Conservation (phyloP, 2,797 vertebrate genomes). For the Hafferia zeledoni region DNA sequence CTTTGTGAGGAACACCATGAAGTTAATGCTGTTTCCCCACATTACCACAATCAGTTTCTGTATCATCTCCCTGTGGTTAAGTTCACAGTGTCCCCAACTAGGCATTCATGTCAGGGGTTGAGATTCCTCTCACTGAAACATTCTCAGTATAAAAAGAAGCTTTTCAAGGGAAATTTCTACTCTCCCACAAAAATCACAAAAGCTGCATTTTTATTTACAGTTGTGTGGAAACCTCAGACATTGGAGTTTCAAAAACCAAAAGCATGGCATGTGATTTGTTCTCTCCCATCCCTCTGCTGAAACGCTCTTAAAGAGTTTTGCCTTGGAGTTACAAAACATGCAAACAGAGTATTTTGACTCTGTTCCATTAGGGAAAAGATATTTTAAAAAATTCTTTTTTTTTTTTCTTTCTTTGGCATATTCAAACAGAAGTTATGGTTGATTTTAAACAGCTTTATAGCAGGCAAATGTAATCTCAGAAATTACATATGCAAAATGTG, state of each 20-base stretch:
- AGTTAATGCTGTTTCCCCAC: background rate
- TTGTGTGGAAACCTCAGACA: background rate
- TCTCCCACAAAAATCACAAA: background rate
- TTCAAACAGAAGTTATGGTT: background rate
- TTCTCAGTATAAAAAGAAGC: background rate
- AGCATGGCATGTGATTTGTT: background rate
- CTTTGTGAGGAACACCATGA: background rate
- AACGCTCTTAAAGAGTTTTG: background rate
- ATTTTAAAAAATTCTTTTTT: background rate
- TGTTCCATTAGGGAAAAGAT: background rate
- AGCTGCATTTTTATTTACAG: background rate
- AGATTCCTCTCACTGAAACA: background rate
- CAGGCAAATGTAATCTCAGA: background rate
- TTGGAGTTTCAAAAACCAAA: background rate
- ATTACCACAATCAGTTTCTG: background rate
- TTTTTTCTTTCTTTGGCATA: background rate
- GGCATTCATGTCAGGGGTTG: background rate
- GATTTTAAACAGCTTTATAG: background rate
- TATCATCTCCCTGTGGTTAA: background rate
- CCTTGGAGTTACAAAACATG: conserved; percentile 51
- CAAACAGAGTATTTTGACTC: background rate
- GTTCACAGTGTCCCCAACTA: background rate
- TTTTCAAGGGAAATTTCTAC: background rate
- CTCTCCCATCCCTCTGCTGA: background rate
- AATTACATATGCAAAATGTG: background rate